These are phyloP conservation scores for Platygyra sinensis DNA, from an alignment of 64 coral and sea anemone species.

Conservation along the genomic window DNA sequence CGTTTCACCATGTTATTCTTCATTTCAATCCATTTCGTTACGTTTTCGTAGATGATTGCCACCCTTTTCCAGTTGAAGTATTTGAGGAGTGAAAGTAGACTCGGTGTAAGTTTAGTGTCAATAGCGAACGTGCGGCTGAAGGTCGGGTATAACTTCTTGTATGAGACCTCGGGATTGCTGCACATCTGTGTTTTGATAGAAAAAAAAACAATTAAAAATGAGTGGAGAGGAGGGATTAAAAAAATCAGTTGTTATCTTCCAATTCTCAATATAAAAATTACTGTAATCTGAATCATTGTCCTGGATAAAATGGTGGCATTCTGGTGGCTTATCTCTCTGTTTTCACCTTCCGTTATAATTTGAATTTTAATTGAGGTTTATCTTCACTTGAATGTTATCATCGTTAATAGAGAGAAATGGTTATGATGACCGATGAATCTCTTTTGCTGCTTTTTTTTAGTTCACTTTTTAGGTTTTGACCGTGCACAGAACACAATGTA, in stretches of 20 bases:
- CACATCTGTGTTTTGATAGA: slow-evolving; percentile 66
- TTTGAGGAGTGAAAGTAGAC: slow-evolving; percentile 73
- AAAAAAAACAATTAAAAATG: background rate
- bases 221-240: background rate
- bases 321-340: no score
- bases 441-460: no score
- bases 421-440: no score
- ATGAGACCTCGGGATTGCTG: slow-evolving; percentile 79
- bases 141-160: slow-evolving; percentile 86
- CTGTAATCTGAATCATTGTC: no score
- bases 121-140: slow-evolving; percentile 86
- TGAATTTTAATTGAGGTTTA: no score
- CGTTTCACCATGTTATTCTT: slow-evolving; percentile 76
- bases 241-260: background rate
- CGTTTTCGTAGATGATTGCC: slow-evolving; percentile 89
- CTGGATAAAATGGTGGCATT: no score
- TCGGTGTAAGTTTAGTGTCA: slow-evolving; percentile 75
- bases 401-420: no score
- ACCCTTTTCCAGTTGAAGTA: slow-evolving; percentile 83
- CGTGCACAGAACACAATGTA: no score
- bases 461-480: no score
- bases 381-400: no score
- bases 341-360: no score
- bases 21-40: slow-evolving; percentile 94
- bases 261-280: no score